phyloP scores from a whole-genome alignment of 2,888 invertebrate species.

The Caenorhabditis angaria region DNA sequence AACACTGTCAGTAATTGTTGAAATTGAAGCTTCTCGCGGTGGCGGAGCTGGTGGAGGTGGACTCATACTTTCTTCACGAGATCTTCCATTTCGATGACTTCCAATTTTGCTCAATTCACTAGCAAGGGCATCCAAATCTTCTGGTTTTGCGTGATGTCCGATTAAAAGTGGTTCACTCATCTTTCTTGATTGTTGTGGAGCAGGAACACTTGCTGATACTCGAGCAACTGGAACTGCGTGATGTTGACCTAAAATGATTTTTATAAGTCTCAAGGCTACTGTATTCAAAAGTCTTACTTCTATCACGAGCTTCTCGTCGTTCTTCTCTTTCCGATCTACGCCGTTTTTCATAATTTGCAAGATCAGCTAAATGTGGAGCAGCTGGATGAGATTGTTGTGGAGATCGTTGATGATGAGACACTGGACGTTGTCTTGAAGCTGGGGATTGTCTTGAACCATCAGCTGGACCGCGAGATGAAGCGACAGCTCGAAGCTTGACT shows the following conservation, averaged over 20 bases:
- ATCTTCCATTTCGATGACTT: conserved; percentile 36
- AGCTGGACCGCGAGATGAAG: conserved; percentile 42
- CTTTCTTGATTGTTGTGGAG: conserved; percentile 62
- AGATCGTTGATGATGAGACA: conserved; percentile 59
- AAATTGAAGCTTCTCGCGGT: conserved; percentile 68
- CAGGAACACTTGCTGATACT: conserved; percentile 48
- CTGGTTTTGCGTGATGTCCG: conserved; percentile 62
- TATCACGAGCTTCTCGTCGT: conserved; percentile 44
- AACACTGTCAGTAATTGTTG: conserved; percentile 35
- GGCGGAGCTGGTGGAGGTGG: conserved; percentile 72
- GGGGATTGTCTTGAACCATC: conserved; percentile 43
- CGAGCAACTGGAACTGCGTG: conserved; percentile 49
- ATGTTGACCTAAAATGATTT: conserved; percentile 17
- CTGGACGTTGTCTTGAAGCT: conserved; percentile 50
- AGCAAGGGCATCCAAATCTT: conserved; percentile 93
- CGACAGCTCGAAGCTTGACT: conserved; percentile 55
- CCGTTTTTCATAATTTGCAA: conserved; percentile 62
- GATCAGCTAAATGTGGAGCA: conserved; percentile 68
- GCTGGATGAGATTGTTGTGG: conserved; percentile 68
- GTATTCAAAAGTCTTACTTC: neutral
- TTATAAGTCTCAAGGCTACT: neutral
- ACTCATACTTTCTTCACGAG: conserved; percentile 51
- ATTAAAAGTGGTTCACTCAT: conserved; percentile 69
- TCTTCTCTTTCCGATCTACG: conserved; percentile 48
- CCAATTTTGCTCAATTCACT: conserved; percentile 92